Base-by-base conservation (phyloP, 2,888 invertebrate species). In the Latheticus oryzae region DNA sequence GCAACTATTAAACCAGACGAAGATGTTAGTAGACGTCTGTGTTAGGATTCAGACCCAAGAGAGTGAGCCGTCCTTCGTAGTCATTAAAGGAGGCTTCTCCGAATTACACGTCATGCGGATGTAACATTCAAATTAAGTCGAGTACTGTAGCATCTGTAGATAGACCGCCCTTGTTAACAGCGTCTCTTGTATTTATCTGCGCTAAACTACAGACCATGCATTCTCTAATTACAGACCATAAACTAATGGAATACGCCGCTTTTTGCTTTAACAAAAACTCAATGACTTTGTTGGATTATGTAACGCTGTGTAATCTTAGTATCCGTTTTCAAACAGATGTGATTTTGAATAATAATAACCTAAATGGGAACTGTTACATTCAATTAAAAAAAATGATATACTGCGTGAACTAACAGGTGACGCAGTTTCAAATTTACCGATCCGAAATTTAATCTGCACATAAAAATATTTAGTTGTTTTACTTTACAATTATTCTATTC, bases 111-210 rank as follows among this genome's bases (percentile, higher is more conserved):
- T 60, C 60, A 60, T 64, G 62, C 62, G 60, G 60, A 60, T 54
- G 59, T 58, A 62, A 62, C 64, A 64, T 64, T 62, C 64, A 62
- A 64, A 64, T 64, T 64, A 62, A 60, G 62, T 64, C 48, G 58
- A 56, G 53, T 52, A 58, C 40, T 53, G 48, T 42, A 58, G 53
- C 53, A 58, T 53, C 53, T 53, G 58, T 58, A 58, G 52, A 53
- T 53, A 47, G 58, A 58, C 45, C 58, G 40, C 47, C 40, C 47
- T 58, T 58, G 53, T 53, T 53, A 53, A 58, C 53, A 53, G 58
- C 40, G 48, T 42, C 58, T 58, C 53, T 58, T 58, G 40, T 58
- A 58, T 53, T 58, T 58, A 58, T 58, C 58, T 53, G 30, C 48
- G 53, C 47, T 32, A 58, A 58, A 58, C 40, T 60, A 51, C 56